A percentile compares a stretch with the other conserved stretches of the same genome.
phyloP scores from a whole-genome alignment of 1,140 invertebrate genomes.

The Acromyrmex echinatior region DNA sequence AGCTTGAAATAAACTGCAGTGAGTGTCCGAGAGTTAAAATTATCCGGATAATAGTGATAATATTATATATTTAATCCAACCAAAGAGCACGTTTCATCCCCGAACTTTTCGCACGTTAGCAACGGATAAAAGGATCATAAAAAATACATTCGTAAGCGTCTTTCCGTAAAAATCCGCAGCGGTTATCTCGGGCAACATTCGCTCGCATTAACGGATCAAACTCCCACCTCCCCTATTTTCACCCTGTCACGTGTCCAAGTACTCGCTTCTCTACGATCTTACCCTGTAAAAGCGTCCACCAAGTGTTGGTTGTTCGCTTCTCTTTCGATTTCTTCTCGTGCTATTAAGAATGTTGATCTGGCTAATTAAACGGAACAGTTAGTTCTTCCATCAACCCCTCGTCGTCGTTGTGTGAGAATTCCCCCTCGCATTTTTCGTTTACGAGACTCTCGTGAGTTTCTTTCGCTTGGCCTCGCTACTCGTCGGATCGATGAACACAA shows the following conservation, averaged over 20 bases:
- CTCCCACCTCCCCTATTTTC: not conserved
- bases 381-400: constrained; percentile 22
- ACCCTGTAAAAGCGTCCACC: constrained; percentile 29
- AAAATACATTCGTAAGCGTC: constrained; percentile 78
- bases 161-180: constrained; percentile 71
- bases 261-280: constrained; percentile 16
- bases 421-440: not conserved
- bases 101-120: constrained; percentile 51
- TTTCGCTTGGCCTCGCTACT: not conserved
- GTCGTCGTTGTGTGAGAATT: constrained; percentile 32
- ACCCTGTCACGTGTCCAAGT: not conserved
- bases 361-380: constrained; percentile 55
- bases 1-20: not conserved
- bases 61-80: constrained; percentile 59
- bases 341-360: constrained; percentile 35
- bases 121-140: constrained; percentile 76
- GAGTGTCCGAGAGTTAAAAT: constrained; percentile 46
- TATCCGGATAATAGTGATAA: constrained; percentile 51
- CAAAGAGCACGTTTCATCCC: constrained; percentile 59
- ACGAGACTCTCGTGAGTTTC: constrained; percentile 9
- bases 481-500: constrained; percentile 39
- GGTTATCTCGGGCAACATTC: constrained; percentile 52
- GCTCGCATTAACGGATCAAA: constrained; percentile 41
- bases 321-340: not conserved
- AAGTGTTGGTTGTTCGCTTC: not conserved